Evolutionary conservation across 2,888 invertebrate genomes (phyloP).

Genomic region (Hirtodrosophila cameraria): DNA sequence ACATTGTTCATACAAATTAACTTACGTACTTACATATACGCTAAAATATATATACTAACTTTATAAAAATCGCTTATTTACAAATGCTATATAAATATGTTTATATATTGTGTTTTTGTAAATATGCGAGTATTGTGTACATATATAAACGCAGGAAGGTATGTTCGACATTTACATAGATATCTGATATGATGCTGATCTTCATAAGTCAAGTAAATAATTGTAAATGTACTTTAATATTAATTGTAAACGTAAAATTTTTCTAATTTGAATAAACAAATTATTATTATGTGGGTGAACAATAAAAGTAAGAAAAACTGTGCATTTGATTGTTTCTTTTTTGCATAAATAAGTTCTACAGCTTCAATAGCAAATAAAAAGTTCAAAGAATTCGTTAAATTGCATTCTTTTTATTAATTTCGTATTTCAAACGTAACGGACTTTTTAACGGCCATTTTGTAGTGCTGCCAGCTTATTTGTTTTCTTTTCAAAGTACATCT

Average conservation of each 20-base stretch:
- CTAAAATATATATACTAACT: slow-evolving; percentile 19
- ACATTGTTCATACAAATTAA: slow-evolving; percentile 68
- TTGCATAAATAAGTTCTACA: too few species aligned
- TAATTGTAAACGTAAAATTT: slow-evolving; percentile 73
- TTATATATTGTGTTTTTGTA: slow-evolving; percentile 7
- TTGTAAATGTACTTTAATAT: slow-evolving; percentile 73
- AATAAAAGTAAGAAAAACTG: slow-evolving; percentile 46
- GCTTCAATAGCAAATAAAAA: background rate
- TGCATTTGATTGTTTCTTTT: background rate
- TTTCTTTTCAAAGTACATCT: background rate
- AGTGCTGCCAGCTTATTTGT: background rate
- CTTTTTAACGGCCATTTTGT: background rate
- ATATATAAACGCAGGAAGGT: slow-evolving; percentile 48
- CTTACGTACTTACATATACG: slow-evolving; percentile 46
- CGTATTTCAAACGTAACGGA: too few species aligned
- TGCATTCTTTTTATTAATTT: too few species aligned
- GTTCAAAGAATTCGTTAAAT: background rate
- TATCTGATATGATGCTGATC: slow-evolving; percentile 59
- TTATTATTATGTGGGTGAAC: slow-evolving; percentile 78
- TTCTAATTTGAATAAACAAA: slow-evolving; percentile 78
- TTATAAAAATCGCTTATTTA: slow-evolving; percentile 34
- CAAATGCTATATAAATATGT: slow-evolving; percentile 28
- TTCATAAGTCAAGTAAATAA: slow-evolving; percentile 70
- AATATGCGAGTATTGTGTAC: slow-evolving; percentile 29
- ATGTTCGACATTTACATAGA: slow-evolving; percentile 57